A percentile compares a stretch with the other conserved stretches of the same genome.
Conservation (phyloP, 2,113 vertebrate genomes). For the Nannospalax galili region DNA sequence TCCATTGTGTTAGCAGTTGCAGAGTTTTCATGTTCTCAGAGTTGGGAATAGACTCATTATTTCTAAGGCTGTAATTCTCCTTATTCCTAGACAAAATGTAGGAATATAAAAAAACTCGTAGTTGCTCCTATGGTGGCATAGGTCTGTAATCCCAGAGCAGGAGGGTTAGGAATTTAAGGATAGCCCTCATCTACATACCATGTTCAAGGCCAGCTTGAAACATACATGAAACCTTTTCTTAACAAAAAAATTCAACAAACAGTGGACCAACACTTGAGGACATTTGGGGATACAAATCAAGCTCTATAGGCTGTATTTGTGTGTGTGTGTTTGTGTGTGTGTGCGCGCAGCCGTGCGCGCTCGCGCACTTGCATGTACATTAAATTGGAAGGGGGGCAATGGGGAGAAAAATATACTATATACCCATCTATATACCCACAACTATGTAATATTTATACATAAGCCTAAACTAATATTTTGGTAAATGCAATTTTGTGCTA, state of each 20-base stretch:
- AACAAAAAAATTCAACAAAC: background rate
- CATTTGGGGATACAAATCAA: no score
- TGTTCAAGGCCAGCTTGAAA: background rate
- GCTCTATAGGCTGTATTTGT: no score
- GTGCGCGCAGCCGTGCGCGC: no score
- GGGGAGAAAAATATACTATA: background rate
- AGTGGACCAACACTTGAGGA: background rate
- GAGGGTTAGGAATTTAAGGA: background rate
- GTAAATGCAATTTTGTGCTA: background rate
- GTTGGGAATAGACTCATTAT: background rate
- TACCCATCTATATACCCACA: no score
- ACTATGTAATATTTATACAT: background rate
- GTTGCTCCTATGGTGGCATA: background rate
- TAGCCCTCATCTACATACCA: background rate
- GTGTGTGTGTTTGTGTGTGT: no score
- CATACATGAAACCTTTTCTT: background rate
- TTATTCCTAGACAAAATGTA: background rate
- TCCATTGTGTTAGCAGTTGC: background rate
- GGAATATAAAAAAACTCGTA: background rate
- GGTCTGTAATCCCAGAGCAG: background rate
- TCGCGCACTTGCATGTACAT: no score
- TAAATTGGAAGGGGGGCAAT: accelerated
- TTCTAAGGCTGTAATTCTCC: background rate
- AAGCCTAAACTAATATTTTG: background rate
- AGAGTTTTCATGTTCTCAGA: background rate